Evolutionary conservation across 2,888 invertebrate species (phyloP), one percentile per base, ranked within the genome.

Genomic region (Calameuta filiformis): DNA sequence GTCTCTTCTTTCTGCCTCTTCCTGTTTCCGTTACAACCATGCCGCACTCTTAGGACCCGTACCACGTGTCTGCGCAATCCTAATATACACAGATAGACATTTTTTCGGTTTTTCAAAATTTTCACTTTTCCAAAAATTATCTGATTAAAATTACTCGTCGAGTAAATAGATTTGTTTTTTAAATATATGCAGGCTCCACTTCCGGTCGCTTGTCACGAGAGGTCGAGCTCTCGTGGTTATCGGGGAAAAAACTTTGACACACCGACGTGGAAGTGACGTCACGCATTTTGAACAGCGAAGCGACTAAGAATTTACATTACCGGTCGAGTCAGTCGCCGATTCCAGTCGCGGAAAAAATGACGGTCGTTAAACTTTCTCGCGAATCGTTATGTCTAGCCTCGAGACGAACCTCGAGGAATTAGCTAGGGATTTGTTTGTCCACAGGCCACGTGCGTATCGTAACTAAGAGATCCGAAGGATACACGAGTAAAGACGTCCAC

Each of bases 1-100:
- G 34, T 37, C 33, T 23, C 35, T 74, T 77, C 73, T 75, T 74
- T 75, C 35, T 79, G 77, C 37, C 31, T 0, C 34, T 75, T 56
- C 56, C 40, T 3, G 1, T 15, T 56, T 56, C 9, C 56, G 56
- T 2, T 23, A 9, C 56, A 23, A 56, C 56, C 56, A 3, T 9
- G 1, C 56, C 23, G 12, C 35, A 15, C 1, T 56, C 23, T 23
- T 23, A 56, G 9, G 9, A 23, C 23, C 56, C 23, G 23, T 23
- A 3, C 56, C 56, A 56, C 56, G 15, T 56, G 40, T 6, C 23
- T 56, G 23, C 9, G 23, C 23, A 56, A 23, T 23, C 9, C 9
- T 23, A 56, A 23, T 56, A 6, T 15, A 15, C 37, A 37, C 4
- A 12, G 35, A 35, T 12, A 37, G 33, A 33, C 1, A 4, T 40